phyloP scores from a whole-genome alignment of 1,140 invertebrate genomes.

The Leptonema lineaticorne region DNA sequence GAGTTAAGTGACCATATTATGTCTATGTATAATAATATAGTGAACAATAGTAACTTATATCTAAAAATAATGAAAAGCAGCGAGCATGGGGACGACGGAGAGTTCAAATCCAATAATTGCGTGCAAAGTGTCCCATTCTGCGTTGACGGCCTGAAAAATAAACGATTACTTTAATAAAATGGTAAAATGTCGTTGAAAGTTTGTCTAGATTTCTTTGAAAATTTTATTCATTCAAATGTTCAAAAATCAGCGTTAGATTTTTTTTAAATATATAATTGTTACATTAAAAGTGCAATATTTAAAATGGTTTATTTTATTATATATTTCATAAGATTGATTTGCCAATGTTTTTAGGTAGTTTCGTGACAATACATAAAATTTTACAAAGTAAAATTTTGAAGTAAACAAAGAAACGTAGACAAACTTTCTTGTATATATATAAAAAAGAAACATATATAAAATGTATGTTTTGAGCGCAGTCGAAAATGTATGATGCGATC shows the following conservation, averaged over 20 bases:
- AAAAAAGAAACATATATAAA: neutral
- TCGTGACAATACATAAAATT: too few species aligned
- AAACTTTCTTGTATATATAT: neutral
- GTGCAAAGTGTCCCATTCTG: constrained; percentile 40
- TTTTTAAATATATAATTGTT: too few species aligned
- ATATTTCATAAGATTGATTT: too few species aligned
- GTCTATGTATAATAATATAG: constrained; percentile 21
- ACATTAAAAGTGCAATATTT: too few species aligned
- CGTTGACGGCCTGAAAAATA: constrained; percentile 38
- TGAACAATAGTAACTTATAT: constrained; percentile 24
- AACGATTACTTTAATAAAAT: neutral
- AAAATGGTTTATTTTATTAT: too few species aligned
- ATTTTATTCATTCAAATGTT: neutral
- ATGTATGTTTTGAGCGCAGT: too few species aligned
- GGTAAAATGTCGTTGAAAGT: constrained; percentile 8
- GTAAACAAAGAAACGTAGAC: too few species aligned
- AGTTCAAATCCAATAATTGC: constrained; percentile 40
- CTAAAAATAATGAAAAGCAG: constrained; percentile 34
- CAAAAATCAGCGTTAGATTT: too few species aligned
- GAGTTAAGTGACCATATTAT: constrained; percentile 1
- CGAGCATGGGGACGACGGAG: constrained; percentile 17
- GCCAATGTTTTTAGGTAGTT: too few species aligned
- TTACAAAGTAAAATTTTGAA: too few species aligned
- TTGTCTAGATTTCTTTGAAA: neutral
- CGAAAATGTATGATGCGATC: too few species aligned